Base-by-base conservation (phyloP, 1,140 invertebrate genomes). In the Cheumatopsyche charites region DNA sequence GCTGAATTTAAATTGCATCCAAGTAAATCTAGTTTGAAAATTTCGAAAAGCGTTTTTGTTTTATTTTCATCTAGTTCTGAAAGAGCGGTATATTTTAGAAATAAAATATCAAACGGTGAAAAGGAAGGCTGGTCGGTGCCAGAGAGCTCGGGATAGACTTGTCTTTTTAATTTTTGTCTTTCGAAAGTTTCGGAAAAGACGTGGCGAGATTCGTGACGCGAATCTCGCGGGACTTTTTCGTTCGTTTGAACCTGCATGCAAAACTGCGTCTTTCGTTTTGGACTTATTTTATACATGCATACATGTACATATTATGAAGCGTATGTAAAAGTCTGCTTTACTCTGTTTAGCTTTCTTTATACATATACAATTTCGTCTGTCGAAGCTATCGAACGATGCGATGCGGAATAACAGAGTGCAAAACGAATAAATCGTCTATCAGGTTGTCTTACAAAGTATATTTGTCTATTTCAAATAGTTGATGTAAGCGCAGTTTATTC, bases 81-180 rank as follows among this genome's bases (percentile, higher is more conserved):
- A 36, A 9, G 3, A 52, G 7, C 2, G 47, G 13, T 2, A 52
- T 52, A 52, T 52, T 52, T 52, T 7, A 17, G 15, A 52, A 52
- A 52, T 52, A 17, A 17, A 52, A 52, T 52, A 52, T 52, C 47
- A 52, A 52, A 52, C 47, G 47, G n/a, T n/a, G 12, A 52, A 17
- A 52, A 19, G 15, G 19, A 52, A 52, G 15, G 19, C 19, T 17
- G 6, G 47, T 52, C 43, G 25, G 61, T 26, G 61, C 61, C 61
- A 62, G 36, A 12, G 43, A 25, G 25, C 61, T 12, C 29, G 62
- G 43, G 62, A 23, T 1, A 13, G 62, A 65, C 13, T 43, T 65
- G 25, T 65, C 62, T 43, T 65, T 65, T 65, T 65, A 41, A 65
- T 65, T 65, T 65, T 65, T 7, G 36, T 65, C 62, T 65, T 65